Evolutionary conservation across 2,888 invertebrate genomes (phyloP), one percentile per base, ranked within the genome.

Genomic region (Atrina japonica): DNA sequence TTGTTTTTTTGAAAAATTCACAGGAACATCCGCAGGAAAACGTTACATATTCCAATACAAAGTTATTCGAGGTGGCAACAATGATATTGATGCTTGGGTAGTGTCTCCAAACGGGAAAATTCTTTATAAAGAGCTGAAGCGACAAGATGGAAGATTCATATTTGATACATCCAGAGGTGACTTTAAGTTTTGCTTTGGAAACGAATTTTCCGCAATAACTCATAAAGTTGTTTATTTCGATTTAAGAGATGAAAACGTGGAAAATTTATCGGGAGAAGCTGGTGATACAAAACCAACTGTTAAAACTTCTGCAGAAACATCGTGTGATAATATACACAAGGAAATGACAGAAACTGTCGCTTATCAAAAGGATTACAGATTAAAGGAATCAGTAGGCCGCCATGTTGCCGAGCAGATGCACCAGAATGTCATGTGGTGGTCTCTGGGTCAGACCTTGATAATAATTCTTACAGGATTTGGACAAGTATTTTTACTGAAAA

Each of bases 211-310:
- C 2, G 83, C 83, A 1, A 71, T 86, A 52, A 78, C 84, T 2
- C 87, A 88, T 66, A 89, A 89, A 75, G 71, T 84, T 21, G 68
- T 88, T 3, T 85, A 79, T 72, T 87, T 88, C 70, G 86, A 84
- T 60, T 73, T 88, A 2, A 70, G 80, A n/a, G 84, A 86, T 0
- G 83, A 80, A 21, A 81, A 82, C 16, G 68, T 82, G 23, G 77
- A 80, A 11, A 76, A 81, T 2, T 77, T 88, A 25, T 82, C 85
- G 0, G 82, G 77, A 9, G 86, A 87, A 66, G 83, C 82, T 2
- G 88, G 86, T 0, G 68, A 70, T 16, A 66, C 64, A 7, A 66
- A 70, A 3, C 83, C 85, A 0, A 80, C 75, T 27, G 86, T 78
- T 7, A 77, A 77, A 58, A 80, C 80, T 0, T 70, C 85, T 1